A percentile compares a stretch with the other conserved stretches of the same genome.
Evolutionary conservation across 2,113 vertebrate genomes (phyloP).

Genomic region (Potamarius usumacintae): DNA sequence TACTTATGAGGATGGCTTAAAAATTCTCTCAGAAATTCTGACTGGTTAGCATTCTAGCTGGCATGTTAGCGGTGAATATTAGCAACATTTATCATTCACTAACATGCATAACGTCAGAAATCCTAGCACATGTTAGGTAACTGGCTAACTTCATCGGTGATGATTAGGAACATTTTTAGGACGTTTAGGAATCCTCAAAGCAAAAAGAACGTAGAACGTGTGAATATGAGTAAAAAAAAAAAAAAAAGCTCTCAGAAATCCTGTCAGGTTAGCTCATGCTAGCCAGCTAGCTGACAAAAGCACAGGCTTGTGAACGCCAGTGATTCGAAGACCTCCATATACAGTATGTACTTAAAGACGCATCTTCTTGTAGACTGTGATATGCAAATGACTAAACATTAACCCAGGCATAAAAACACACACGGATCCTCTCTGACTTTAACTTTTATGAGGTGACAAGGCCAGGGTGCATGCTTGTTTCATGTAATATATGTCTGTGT

Average conservation of each 20-base stretch:
- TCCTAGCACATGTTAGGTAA: background rate
- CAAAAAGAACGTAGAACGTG: background rate
- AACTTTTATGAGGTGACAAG: slow-evolving; percentile 15
- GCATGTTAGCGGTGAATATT: no score
- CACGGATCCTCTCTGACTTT: slow-evolving; percentile 21
- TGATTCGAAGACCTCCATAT: background rate
- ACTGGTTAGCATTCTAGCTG: no score
- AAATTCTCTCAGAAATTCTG: background rate
- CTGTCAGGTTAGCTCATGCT: background rate
- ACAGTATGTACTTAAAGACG: background rate
- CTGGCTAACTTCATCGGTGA: background rate
- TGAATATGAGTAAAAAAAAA: background rate
- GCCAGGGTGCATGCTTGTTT: background rate
- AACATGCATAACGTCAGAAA: no score
- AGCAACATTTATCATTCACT: no score
- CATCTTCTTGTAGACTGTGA: background rate
- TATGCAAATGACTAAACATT: slow-evolving; percentile 7
- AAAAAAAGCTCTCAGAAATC: background rate
- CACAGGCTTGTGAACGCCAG: background rate
- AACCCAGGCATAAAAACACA: background rate
- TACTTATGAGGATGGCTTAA: background rate
- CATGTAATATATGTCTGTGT: slow-evolving; percentile 47
- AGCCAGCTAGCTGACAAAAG: background rate
- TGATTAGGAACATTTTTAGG: background rate
- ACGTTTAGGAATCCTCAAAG: no score